Evolutionary conservation across 2,888 invertebrate species (phyloP).

Genomic region (Torymus aiolomorphi): DNA sequence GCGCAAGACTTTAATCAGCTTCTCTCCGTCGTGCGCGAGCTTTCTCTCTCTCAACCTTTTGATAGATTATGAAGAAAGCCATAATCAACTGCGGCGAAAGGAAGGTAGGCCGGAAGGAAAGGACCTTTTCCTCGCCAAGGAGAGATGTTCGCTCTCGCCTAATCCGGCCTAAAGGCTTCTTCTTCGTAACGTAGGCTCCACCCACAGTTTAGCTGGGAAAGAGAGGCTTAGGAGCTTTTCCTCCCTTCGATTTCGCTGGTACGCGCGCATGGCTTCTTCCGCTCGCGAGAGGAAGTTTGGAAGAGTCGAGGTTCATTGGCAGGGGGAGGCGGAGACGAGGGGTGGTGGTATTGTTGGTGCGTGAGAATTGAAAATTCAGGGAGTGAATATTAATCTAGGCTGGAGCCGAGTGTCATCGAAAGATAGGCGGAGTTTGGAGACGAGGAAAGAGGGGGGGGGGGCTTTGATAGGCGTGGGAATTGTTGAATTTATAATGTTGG

Average conservation of each 20-base stretch:
- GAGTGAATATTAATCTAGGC: constrained; percentile 8
- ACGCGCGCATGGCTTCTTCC: background rate
- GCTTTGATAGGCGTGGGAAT: too few relatives aligned
- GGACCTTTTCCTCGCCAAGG: constrained; percentile 20
- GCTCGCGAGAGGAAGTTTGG: background rate
- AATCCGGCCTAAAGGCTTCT: constrained; percentile 60
- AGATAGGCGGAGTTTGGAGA: too few relatives aligned
- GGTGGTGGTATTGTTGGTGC: background rate
- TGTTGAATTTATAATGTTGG: too few relatives aligned
- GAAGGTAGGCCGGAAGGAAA: too few relatives aligned
- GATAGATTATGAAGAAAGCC: constrained; percentile 39
- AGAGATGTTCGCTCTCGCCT: constrained; percentile 62
- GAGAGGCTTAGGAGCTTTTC: background rate
- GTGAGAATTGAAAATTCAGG: constrained; percentile 1
- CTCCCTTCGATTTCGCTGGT: too few relatives aligned
- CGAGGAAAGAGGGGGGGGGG: too few relatives aligned
- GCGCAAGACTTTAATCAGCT: constrained; percentile 35
- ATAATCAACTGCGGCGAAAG: constrained; percentile 14
- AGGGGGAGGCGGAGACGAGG: too few relatives aligned
- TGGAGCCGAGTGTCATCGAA: background rate
- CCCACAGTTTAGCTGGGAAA: background rate
- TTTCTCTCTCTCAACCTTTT: constrained; percentile 9
- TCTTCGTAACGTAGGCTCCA: background rate
- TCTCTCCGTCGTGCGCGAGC: background rate
- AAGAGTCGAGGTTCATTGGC: background rate